These are phyloP conservation scores for Drosophila peninsularis DNA, from an alignment of 2,888 invertebrate species.

Conservation along the genomic window DNA sequence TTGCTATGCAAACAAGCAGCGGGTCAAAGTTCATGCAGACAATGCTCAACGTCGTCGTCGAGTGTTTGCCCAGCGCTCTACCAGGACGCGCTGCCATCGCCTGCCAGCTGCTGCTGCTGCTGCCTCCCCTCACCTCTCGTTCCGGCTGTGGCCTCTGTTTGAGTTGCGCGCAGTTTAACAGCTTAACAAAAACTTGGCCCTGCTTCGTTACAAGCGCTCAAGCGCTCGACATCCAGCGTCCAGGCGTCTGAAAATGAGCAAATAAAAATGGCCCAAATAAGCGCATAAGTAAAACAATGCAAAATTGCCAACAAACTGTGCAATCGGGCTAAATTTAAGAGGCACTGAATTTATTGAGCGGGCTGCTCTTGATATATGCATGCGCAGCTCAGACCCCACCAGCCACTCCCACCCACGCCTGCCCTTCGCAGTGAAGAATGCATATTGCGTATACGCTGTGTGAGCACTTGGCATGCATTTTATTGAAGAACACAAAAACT, in stretches of 20 bases:
- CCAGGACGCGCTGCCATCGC: slow-evolving; percentile 36
- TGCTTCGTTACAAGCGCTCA: slow-evolving; percentile 27
- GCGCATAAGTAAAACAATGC: neutral
- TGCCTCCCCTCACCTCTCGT: neutral
- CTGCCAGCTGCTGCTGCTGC: slow-evolving; percentile 14
- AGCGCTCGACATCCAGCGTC: slow-evolving; percentile 35
- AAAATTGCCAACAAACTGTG: slow-evolving; percentile 5
- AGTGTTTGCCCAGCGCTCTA: slow-evolving; percentile 51
- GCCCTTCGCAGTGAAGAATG: slow-evolving; percentile 28
- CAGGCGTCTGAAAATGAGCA: slow-evolving; percentile 59
- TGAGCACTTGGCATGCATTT: slow-evolving; percentile 60
- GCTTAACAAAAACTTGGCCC: slow-evolving; percentile 30
- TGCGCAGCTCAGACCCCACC: no score
- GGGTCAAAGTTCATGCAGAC: slow-evolving; percentile 45
- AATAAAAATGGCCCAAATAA: slow-evolving; percentile 62
- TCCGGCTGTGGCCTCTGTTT: slow-evolving; percentile 25
- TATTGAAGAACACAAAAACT: slow-evolving; percentile 43
- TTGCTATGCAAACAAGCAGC: slow-evolving; percentile 62
- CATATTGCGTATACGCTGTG: slow-evolving; percentile 57
- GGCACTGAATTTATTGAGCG: neutral
- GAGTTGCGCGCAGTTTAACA: slow-evolving; percentile 41
- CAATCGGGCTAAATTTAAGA: slow-evolving; percentile 8
- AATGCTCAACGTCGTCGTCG: slow-evolving; percentile 27
- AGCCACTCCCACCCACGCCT: no score
- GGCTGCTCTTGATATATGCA: neutral